Conservation (phyloP, 2,888 invertebrate genomes). For the Apotomis turbidana region DNA sequence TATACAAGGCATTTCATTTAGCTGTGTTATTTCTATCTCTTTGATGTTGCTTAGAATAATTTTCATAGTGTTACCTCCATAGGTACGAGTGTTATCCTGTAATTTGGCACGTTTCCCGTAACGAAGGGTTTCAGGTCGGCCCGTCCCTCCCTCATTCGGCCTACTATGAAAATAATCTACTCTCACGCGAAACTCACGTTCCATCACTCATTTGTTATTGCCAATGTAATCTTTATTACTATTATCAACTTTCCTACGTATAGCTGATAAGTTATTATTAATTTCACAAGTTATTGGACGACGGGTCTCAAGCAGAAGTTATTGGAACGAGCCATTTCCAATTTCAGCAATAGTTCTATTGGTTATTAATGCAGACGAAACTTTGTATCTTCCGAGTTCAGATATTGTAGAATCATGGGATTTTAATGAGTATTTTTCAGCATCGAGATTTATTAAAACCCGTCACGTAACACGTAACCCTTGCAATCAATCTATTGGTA, state of each 20-base stretch:
- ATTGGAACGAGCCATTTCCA: slow-evolving; percentile 17
- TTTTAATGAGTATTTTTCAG: neutral
- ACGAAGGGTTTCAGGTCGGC: slow-evolving; percentile 41
- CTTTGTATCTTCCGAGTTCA: slow-evolving; percentile 5
- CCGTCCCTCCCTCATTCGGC: slow-evolving; percentile 56
- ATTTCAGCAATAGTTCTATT: slow-evolving; percentile 19
- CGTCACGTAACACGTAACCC: slow-evolving; percentile 14
- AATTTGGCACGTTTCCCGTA: slow-evolving; percentile 20
- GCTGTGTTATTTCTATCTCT: neutral
- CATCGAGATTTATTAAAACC: slow-evolving; percentile 1
- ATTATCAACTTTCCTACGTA: slow-evolving; percentile 24
- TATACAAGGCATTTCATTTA: neutral
- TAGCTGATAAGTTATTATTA: slow-evolving; percentile 29
- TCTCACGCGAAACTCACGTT: slow-evolving; percentile 28
- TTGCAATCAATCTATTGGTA: slow-evolving; percentile 10
- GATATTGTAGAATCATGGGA: neutral
- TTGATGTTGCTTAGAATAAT: slow-evolving; percentile 5
- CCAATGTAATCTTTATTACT: slow-evolving; percentile 27
- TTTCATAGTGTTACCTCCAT: neutral
- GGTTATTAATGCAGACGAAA: slow-evolving; percentile 21
- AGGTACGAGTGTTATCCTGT: slow-evolving; percentile 17
- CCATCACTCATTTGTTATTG: slow-evolving; percentile 33
- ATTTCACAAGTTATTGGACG: slow-evolving; percentile 28
- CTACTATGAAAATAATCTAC: slow-evolving; percentile 36
- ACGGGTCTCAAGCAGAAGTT: slow-evolving; percentile 10